phyloP scores from a whole-genome alignment of 2,888 invertebrate species.

The Gastrophysa polygoni region DNA sequence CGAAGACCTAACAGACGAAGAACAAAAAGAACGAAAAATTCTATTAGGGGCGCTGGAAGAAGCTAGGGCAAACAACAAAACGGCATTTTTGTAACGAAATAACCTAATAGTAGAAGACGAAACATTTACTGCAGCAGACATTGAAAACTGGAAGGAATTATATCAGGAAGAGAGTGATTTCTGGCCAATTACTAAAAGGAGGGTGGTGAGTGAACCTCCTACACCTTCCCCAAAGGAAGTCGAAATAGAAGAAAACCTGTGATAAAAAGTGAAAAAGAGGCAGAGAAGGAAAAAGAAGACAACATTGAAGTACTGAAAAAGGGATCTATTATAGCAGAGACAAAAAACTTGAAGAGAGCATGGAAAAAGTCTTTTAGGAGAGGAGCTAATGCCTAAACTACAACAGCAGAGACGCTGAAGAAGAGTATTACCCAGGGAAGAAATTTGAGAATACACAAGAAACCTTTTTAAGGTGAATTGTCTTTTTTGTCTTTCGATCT shows the following conservation, averaged over 20 bases:
- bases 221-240: conserved; percentile 4
- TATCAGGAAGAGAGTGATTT: conserved; percentile 1
- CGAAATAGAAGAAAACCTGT: conserved; percentile 4
- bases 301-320: conserved; percentile 5
- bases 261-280: not conserved
- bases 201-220: conserved; percentile 4
- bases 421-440: not conserved
- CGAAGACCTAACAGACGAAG: not conserved
- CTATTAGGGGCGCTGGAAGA: conserved; percentile 4
- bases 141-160: not conserved
- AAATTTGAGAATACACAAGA: conserved; percentile 4
- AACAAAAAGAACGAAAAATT: conserved; percentile 1
- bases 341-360: not conserved
- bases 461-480: conserved; percentile 1
- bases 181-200: not conserved
- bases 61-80: conserved; percentile 1
- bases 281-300: not conserved
- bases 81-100: conserved; percentile 3
- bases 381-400: not conserved
- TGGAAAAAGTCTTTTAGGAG: not conserved
- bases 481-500: too few relatives aligned
- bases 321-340: not conserved
- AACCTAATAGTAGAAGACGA: conserved; percentile 1
- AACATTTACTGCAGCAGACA: not conserved
- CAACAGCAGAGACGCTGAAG: conserved; percentile 1